Percentiles rank a stretch among this genome's conserved stretches.
Evolutionary conservation across 2,113 vertebrate genomes (phyloP).

Genomic region (Potamarius usumacintae): DNA sequence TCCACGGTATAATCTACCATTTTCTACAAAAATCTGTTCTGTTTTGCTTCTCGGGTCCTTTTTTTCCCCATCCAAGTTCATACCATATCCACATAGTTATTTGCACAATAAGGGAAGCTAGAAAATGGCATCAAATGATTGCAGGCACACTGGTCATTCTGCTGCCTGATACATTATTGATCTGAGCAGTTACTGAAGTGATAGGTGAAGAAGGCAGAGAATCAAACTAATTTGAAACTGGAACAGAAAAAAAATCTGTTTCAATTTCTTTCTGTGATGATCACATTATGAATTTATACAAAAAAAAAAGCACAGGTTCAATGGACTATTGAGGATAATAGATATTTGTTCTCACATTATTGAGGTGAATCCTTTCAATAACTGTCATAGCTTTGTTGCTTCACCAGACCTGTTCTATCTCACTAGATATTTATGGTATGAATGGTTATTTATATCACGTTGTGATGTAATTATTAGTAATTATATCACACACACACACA

Average conservation of each 20-base stretch:
- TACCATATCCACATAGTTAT: conserved; percentile 49
- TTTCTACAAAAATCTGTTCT: neutral
- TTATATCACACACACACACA: too few relatives aligned
- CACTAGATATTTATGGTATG: neutral
- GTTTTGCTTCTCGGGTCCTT: conserved; percentile 37
- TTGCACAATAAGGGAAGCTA: conserved; percentile 39
- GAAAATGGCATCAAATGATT: conserved; percentile 61
- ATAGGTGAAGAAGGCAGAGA: conserved; percentile 55
- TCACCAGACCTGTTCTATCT: neutral
- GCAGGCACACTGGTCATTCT: conserved; percentile 63
- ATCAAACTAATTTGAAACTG: conserved; percentile 35
- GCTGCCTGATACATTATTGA: conserved; percentile 72
- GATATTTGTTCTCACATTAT: neutral
- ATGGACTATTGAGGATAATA: neutral
- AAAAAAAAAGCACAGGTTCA: neutral
- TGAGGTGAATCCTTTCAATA: neutral
- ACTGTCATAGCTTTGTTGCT: neutral
- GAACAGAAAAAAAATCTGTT: conserved; percentile 15
- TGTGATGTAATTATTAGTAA: too few relatives aligned
- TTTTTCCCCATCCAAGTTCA: neutral
- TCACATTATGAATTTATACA: neutral
- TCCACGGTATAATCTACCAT: neutral
- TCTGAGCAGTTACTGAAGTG: conserved; percentile 57
- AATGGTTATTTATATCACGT: neutral
- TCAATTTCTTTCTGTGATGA: conserved; percentile 21